Percentiles rank a stretch among this genome's conserved stretches.
These are phyloP conservation scores for Hipparchia sbordonii DNA, from an alignment of 2,888 invertebrate genomes.

Conservation along the genomic window DNA sequence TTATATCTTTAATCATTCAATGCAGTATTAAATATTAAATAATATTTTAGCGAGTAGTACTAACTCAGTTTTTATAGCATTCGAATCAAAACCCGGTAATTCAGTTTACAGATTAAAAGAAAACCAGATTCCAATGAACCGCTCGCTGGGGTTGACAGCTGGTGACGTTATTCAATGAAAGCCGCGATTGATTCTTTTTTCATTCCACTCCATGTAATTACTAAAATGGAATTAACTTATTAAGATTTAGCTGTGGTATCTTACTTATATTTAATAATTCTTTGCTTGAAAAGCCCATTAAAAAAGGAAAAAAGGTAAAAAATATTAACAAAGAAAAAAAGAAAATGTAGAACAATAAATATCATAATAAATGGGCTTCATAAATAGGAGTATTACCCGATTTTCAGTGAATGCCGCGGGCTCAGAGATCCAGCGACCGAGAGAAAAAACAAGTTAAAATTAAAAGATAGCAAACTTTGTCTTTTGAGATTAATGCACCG, in stretches of 20 bases:
- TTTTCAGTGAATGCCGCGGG: conserved; percentile 13
- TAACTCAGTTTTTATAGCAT: background rate
- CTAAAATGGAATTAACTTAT: background rate
- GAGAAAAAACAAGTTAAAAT: conserved; percentile 36
- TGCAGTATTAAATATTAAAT: no score
- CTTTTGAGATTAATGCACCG: conserved; percentile 31
- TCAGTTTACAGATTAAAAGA: conserved; percentile 26
- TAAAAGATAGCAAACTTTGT: conserved; percentile 34
- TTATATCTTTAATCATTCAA: no score
- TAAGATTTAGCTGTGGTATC: background rate
- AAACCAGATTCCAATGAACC: conserved; percentile 36
- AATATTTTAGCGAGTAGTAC: background rate
- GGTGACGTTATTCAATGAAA: conserved; percentile 11
- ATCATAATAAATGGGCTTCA: conserved; percentile 13
- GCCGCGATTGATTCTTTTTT: conserved; percentile 6
- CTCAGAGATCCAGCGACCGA: conserved; percentile 14
- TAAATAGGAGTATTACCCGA: conserved; percentile 15
- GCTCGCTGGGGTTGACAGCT: conserved; percentile 33
- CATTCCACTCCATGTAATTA: conserved; percentile 10
- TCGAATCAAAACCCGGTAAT: background rate
- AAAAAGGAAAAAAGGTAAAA: background rate
- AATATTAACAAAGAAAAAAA: background rate
- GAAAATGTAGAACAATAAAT: conserved; percentile 12
- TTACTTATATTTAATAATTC: background rate
- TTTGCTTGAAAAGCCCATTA: background rate